These are phyloP conservation scores for Lophius piscatorius DNA, from an alignment of 2,113 vertebrate genomes.

Conservation along the genomic window DNA sequence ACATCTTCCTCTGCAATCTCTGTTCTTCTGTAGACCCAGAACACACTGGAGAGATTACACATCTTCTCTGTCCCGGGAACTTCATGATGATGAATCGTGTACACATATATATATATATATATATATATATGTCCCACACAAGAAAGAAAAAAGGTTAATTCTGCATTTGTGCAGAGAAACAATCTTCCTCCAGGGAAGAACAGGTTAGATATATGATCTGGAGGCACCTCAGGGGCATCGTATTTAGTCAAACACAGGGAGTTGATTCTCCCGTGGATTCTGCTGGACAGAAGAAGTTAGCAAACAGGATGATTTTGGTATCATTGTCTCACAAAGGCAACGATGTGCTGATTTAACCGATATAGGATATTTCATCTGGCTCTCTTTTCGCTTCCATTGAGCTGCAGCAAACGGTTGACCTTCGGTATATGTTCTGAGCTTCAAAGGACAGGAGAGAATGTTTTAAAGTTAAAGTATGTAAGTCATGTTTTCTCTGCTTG, in stretches of 20 bases:
- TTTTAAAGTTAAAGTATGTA: neutral
- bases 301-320: constrained; percentile 31
- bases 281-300: constrained; percentile 11
- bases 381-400: constrained; percentile 29
- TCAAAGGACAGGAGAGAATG: constrained; percentile 17
- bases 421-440: constrained; percentile 36
- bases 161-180: neutral
- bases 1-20: too few relatives aligned
- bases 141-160: neutral
- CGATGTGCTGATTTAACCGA: constrained; percentile 27
- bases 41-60: too few relatives aligned
- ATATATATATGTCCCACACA: too few relatives aligned
- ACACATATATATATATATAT: too few relatives aligned
- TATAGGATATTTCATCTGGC: constrained; percentile 37
- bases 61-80: too few relatives aligned
- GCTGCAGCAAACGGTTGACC: constrained; percentile 41
- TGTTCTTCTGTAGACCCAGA: too few relatives aligned
- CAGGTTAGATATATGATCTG: constrained; percentile 11
- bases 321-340: constrained; percentile 31
- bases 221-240: constrained; percentile 10
- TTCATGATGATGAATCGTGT: too few relatives aligned
- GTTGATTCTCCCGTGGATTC: constrained; percentile 20
- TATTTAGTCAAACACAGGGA: constrained; percentile 15
- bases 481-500: neutral
- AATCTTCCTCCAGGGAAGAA: constrained; percentile 18